Percentiles rank a stretch among this genome's conserved stretches.
phyloP scores from a whole-genome alignment of 2,797 vertebrate species.

The Lemur catta region DNA sequence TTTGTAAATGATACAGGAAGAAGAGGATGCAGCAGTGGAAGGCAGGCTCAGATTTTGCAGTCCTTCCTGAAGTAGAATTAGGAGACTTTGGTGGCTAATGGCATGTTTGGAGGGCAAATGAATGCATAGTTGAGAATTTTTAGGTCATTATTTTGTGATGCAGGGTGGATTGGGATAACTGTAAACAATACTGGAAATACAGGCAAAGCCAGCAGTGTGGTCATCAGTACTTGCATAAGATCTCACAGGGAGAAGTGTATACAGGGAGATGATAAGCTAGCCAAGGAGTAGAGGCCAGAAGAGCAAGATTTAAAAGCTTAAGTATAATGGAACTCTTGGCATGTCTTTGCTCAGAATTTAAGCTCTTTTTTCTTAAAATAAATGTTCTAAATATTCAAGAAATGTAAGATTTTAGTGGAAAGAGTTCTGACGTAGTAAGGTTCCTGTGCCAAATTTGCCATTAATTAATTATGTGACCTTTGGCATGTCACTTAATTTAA shows the following conservation, averaged over 20 bases:
- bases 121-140: neutral
- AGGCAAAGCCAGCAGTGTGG: neutral
- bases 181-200: neutral
- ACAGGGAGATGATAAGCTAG: neutral
- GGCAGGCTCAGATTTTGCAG: neutral
- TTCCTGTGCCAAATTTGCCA: constrained; percentile 47
- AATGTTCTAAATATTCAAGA: constrained; percentile 59
- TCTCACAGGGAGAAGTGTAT: neutral
- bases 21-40: neutral
- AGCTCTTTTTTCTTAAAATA: constrained; percentile 54
- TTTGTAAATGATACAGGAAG: neutral
- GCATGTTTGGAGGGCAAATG: neutral
- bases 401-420: constrained; percentile 61
- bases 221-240: neutral
- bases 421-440: constrained; percentile 40
- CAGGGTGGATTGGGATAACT: neutral
- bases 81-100: neutral
- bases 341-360: constrained; percentile 34
- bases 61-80: neutral
- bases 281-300: constrained; percentile 29
- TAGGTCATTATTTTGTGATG: neutral
- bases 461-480: constrained; percentile 61
- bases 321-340: constrained; percentile 71
- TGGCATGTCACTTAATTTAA: constrained; percentile 50
- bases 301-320: constrained; percentile 53